These are phyloP conservation scores for Conus ventricosus DNA, from an alignment of 1,140 invertebrate genomes.

Conservation along the genomic window DNA sequence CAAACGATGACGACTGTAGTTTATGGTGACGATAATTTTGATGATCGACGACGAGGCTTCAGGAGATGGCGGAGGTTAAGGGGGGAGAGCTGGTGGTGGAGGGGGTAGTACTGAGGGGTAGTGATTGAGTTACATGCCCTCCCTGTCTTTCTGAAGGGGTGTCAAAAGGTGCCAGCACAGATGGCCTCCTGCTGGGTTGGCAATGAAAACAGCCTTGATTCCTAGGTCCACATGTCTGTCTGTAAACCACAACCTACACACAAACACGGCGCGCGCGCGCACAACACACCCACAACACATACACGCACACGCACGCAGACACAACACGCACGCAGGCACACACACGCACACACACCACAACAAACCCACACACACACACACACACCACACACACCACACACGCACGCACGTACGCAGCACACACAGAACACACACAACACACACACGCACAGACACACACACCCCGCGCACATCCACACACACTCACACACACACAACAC, in stretches of 20 bases:
- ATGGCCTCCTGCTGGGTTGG: constrained; percentile 1
- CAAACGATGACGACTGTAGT: no score
- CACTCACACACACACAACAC: no score
- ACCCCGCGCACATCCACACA: no score
- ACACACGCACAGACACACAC: no score
- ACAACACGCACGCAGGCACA: neutral
- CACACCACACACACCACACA: no score
- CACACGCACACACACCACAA: neutral
- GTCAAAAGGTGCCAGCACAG: neutral
- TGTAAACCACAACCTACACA: neutral
- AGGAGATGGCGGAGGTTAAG: no score
- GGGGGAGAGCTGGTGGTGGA: no score
- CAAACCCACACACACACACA: neutral
- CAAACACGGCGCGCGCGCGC: neutral
- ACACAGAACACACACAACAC: no score
- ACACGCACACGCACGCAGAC: neutral
- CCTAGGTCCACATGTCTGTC: constrained; percentile 32
- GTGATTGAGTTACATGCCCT: neutral
- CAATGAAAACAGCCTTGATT: constrained; percentile 5
- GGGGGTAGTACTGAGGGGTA: no score
- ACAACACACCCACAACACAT: neutral
- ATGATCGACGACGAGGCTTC: no score
- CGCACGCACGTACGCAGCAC: no score
- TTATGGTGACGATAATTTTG: no score
- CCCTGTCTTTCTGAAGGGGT: constrained; percentile 5